Evolutionary conservation across 1,140 invertebrate species (phyloP).

Genomic region (Leptonema lineaticorne): DNA sequence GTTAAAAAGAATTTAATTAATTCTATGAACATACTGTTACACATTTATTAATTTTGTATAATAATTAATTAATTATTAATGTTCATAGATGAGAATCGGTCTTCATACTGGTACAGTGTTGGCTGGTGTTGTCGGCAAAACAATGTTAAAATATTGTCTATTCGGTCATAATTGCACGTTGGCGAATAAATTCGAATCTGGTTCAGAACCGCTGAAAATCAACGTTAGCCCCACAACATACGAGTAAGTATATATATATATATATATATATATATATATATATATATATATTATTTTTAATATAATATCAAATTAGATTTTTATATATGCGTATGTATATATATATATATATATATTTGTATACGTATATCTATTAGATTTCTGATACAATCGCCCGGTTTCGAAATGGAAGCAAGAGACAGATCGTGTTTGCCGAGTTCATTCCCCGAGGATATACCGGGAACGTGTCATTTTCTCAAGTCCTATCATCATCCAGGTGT

Average conservation of each 20-base stretch:
- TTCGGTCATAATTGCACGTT: constrained; percentile 92
- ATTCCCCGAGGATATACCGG: constrained; percentile 74
- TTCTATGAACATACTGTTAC: too few species aligned
- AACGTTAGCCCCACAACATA: constrained; percentile 92
- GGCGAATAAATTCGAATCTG: constrained; percentile 93
- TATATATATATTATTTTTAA: neutral
- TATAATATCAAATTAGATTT: neutral
- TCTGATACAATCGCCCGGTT: constrained; percentile 72
- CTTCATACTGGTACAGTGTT: constrained; percentile 87
- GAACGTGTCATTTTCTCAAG: constrained; percentile 84
- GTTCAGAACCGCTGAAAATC: constrained; percentile 84
- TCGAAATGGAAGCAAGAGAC: constrained; percentile 73
- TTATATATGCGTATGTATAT: neutral
- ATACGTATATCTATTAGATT: constrained; percentile 63
- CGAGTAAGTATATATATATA: constrained; percentile 66
- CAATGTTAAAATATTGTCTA: constrained; percentile 88
- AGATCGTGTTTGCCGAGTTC: constrained; percentile 80
- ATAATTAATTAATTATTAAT: too few species aligned
- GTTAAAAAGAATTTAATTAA: too few species aligned
- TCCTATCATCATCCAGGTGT: constrained; percentile 74
- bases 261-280: constrained; percentile 2
- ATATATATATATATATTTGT: neutral
- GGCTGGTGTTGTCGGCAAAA: constrained; percentile 87
- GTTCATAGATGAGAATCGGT: constrained; percentile 86
- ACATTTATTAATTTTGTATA: too few species aligned